Conservation (phyloP, 2,888 invertebrate species). For the Zaprionus obscuricornis region DNA sequence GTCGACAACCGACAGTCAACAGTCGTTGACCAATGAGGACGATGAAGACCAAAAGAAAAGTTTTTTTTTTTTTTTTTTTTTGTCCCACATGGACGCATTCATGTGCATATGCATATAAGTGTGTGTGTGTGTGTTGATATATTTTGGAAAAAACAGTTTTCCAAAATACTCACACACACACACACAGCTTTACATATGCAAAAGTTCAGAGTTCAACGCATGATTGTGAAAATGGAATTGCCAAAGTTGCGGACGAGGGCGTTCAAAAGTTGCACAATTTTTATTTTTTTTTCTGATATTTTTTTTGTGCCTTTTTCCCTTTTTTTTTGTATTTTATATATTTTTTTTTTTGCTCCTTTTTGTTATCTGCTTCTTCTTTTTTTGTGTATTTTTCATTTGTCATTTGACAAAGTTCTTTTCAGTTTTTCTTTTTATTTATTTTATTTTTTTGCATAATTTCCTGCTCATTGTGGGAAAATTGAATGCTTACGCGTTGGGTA, state of each 20-base stretch:
- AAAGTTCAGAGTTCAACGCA: conserved; percentile 80
- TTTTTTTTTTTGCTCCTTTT: conserved; percentile 7
- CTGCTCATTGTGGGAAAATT: conserved; percentile 28
- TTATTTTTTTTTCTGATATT: conserved; percentile 13
- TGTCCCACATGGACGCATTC: conserved; percentile 35
- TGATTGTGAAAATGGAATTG: conserved; percentile 81
- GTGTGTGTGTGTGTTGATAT: conserved; percentile 56
- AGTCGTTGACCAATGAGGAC: conserved; percentile 56
- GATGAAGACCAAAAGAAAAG: conserved; percentile 55
- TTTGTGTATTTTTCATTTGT: conserved; percentile 50
- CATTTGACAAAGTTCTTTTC: conserved; percentile 50
- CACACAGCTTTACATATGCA: conserved; percentile 32
- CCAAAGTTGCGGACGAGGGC: conserved; percentile 73
- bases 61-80: no score
- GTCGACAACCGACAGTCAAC: conserved; percentile 9
- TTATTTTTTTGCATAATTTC: conserved; percentile 67
- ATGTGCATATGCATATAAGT: neutral
- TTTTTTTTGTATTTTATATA: conserved; percentile 4
- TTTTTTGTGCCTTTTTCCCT: neutral
- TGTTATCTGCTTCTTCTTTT: conserved; percentile 8
- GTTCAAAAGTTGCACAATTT: conserved; percentile 62
- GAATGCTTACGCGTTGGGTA: neutral
- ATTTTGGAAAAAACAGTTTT: conserved; percentile 72
- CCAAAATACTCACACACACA: conserved; percentile 50
- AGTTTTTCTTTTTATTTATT: conserved; percentile 20